Percentiles rank a stretch among this genome's conserved stretches.
Evolutionary conservation across 1,140 invertebrate genomes (phyloP).

Genomic region (Conus ventricosus): DNA sequence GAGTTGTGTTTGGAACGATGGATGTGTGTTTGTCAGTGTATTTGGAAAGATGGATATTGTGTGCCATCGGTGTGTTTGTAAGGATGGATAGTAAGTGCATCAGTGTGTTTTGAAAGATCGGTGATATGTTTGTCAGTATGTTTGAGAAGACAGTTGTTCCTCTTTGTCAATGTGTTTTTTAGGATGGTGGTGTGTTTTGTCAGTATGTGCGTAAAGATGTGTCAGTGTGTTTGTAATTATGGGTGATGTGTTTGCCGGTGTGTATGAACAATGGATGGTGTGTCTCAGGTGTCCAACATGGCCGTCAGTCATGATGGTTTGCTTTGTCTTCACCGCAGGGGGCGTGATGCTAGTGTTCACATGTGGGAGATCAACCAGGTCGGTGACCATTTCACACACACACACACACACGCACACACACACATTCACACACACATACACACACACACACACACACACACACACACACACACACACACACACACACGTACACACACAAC

Average conservation of each 20-base stretch:
- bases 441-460: too few species aligned
- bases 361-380: slow-evolving; percentile 81
- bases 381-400: slow-evolving; percentile 37
- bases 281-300: slow-evolving; percentile 66
- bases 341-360: slow-evolving; percentile 77
- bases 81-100: background rate
- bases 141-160: too few species aligned
- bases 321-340: slow-evolving; percentile 79
- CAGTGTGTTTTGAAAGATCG: background rate
- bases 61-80: background rate
- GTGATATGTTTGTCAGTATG: too few species aligned
- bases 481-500: too few species aligned
- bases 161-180: background rate
- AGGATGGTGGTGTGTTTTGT: background rate
- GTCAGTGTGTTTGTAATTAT: background rate
- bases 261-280: background rate
- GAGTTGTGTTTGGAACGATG: background rate
- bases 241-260: background rate
- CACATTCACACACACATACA: too few species aligned
- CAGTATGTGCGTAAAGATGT: background rate
- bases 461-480: too few species aligned
- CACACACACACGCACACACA: too few species aligned
- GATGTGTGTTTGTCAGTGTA: background rate
- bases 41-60: background rate
- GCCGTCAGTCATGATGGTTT: slow-evolving; percentile 72